Conservation (phyloP, 2,113 vertebrate species). For the Grammomys surdaster region DNA sequence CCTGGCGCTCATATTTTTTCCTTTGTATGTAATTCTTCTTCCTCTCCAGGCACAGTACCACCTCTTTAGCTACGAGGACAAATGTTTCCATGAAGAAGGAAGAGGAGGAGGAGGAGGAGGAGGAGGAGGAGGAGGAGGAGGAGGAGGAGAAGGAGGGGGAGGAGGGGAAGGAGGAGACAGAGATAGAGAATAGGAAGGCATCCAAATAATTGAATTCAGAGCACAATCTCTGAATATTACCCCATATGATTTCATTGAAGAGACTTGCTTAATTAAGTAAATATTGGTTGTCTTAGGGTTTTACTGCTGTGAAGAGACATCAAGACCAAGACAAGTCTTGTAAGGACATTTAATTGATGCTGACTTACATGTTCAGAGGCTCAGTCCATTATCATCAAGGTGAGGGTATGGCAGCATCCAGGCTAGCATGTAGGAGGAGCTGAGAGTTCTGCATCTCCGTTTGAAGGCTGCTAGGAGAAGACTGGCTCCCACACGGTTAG, state of each 20-base stretch:
- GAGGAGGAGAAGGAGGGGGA: background rate
- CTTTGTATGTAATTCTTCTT: background rate
- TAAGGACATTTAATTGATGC: no score
- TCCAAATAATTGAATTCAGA: background rate
- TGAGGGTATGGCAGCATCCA: no score
- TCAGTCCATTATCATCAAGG: no score
- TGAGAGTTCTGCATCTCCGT: no score
- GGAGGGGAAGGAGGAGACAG: background rate
- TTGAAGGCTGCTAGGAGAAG: no score
- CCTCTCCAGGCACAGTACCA: background rate
- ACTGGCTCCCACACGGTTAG: no score
- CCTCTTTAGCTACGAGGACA: background rate
- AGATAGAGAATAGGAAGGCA: background rate
- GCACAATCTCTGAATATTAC: background rate
- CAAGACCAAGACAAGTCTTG: no score
- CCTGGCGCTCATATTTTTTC: background rate
- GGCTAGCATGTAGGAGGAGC: no score
- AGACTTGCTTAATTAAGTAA: constrained; percentile 16
- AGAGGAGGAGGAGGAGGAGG: accelerated
- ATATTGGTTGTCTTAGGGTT: background rate
- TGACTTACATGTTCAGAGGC: no score
- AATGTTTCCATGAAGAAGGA: background rate
- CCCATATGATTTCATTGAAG: background rate
- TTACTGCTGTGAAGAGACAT: no score
- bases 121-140: background rate